phyloP scores from a whole-genome alignment of 2,888 invertebrate species.

The Acronicta leporina region DNA sequence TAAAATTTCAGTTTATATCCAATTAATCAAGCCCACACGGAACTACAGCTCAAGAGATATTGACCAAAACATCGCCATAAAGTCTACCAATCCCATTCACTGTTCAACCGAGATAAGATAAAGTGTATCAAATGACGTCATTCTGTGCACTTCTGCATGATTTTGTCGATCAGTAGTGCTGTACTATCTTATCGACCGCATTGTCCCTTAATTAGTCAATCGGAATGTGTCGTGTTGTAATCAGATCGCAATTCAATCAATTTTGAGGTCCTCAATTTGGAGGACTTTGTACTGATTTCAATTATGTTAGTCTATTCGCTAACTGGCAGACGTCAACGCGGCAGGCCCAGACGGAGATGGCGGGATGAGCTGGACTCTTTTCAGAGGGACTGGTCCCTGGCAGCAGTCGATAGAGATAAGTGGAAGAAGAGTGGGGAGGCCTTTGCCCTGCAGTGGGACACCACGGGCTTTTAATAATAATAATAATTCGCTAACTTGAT shows the following conservation, averaged over 20 bases:
- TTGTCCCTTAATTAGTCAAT: conserved; percentile 52
- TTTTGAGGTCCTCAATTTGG: conserved; percentile 5
- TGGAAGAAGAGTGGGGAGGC: no score
- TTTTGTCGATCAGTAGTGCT: conserved; percentile 15
- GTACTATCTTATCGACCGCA: conserved; percentile 55
- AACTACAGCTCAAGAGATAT: conserved; percentile 26
- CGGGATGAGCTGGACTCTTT: no score
- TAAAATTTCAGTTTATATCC: no score
- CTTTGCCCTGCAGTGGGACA: no score
- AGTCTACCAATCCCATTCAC: conserved; percentile 43
- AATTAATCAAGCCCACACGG: neutral
- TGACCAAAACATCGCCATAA: conserved; percentile 46
- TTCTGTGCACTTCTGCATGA: conserved; percentile 32
- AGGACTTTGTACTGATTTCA: neutral
- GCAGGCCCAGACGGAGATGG: no score
- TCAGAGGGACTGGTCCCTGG: no score
- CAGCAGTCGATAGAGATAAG: no score
- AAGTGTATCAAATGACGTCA: conserved; percentile 42
- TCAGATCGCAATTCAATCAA: conserved; percentile 26
- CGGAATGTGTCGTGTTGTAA: conserved; percentile 45
- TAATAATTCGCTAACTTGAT: no score
- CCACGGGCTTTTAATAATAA: no score
- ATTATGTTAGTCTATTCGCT: neutral
- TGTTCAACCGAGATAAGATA: conserved; percentile 39
- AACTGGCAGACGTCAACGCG: no score